These are phyloP conservation scores for Pseudorasbora parva DNA, from an alignment of 2,113 vertebrate genomes.

Conservation along the genomic window DNA sequence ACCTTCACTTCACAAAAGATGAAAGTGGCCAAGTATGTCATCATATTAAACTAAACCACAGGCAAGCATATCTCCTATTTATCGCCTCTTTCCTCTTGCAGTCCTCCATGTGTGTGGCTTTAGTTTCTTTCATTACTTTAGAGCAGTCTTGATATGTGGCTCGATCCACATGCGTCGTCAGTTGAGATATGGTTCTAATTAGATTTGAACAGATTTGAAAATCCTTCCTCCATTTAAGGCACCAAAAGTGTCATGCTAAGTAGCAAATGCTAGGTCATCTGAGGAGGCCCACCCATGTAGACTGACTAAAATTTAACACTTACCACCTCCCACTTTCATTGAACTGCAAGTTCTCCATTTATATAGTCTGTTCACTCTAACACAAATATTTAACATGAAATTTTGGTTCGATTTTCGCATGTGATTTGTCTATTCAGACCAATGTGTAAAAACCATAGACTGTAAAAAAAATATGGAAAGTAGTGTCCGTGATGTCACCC, in stretches of 20 bases:
- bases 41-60: slow-evolving; percentile 49
- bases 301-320: slow-evolving; percentile 10
- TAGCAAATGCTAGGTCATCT: slow-evolving; percentile 22
- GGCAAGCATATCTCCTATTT: slow-evolving; percentile 41
- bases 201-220: slow-evolving; percentile 48
- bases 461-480: too few species aligned
- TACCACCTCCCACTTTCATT: neutral
- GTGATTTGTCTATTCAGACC: neutral
- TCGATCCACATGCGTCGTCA: slow-evolving; percentile 32
- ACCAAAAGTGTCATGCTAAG: neutral
- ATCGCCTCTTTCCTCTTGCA: slow-evolving; percentile 46
- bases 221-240: slow-evolving; percentile 29
- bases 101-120: slow-evolving; percentile 51
- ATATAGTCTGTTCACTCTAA: neutral
- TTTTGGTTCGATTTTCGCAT: neutral
- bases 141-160: slow-evolving; percentile 32
- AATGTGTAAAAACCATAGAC: too few species aligned
- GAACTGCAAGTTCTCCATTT: neutral
- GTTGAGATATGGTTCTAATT: slow-evolving; percentile 47
- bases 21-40: slow-evolving; percentile 42
- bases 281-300: neutral
- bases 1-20: slow-evolving; percentile 48
- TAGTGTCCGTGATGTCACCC: too few species aligned
- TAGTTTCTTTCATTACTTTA: slow-evolving; percentile 48
- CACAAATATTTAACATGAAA: neutral